These are phyloP conservation scores for Phacellophora camtschatica DNA, from an alignment of 30 jellyfish, hydroid and myxozoan species.

Conservation along the genomic window DNA sequence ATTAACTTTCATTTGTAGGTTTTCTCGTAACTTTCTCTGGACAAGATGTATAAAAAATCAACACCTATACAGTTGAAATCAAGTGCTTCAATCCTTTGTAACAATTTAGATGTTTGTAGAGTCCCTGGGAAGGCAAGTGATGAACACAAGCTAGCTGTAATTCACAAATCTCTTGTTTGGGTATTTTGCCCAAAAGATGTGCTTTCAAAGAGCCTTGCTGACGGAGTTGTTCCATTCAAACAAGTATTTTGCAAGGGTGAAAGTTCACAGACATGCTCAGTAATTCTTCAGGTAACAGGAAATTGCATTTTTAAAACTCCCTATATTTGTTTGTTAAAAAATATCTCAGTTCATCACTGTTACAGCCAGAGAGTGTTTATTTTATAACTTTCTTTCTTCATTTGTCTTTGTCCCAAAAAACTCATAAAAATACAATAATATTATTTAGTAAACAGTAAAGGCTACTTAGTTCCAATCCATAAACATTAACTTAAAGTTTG, in stretches of 20 bases:
- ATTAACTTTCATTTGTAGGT: no score
- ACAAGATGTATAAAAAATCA: constrained; percentile 68
- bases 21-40: no score
- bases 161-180: constrained; percentile 94
- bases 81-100: constrained; percentile 93
- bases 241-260: constrained; percentile 96
- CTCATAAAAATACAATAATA: no score
- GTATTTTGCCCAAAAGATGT: constrained; percentile 75
- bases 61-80: constrained; percentile 80
- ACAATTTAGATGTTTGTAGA: constrained; percentile 73
- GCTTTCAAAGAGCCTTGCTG: neutral
- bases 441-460: no score
- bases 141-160: constrained; percentile 68
- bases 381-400: no score
- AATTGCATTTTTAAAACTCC: no score
- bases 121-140: constrained; percentile 33
- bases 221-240: constrained; percentile 56
- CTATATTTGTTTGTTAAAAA: neutral
- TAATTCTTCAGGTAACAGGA: constrained; percentile 78
- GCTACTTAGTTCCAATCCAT: no score
- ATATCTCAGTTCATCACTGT: no score
- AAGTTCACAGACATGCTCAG: constrained; percentile 69
- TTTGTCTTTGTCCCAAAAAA: no score
- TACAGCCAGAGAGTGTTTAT: no score
- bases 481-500: no score